A percentile compares a stretch with the other conserved stretches of the same genome.
These are phyloP conservation scores for Saturnia japonica DNA, from an alignment of 2,888 invertebrate species.

Conservation along the genomic window DNA sequence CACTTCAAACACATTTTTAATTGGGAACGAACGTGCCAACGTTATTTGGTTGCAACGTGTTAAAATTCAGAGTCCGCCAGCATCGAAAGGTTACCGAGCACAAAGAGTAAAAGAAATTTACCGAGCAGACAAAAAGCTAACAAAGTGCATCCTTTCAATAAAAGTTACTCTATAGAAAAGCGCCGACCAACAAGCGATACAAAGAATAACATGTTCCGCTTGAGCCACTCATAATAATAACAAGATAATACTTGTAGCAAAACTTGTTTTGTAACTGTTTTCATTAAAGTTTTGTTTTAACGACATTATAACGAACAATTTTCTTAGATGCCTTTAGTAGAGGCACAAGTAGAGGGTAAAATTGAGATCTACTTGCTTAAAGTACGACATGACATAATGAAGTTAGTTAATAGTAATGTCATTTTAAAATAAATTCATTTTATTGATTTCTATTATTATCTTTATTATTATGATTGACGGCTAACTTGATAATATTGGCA, in stretches of 20 bases:
- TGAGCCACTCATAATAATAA: conserved; percentile 35
- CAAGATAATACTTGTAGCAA: conserved; percentile 27
- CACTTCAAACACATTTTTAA: conserved; percentile 1
- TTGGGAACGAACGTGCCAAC: neutral
- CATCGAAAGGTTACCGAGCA: neutral
- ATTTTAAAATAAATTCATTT: too few species aligned
- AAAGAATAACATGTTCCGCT: conserved; percentile 24
- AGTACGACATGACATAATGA: too few species aligned
- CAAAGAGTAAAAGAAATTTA: conserved; percentile 8
- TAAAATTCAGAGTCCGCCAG: neutral
- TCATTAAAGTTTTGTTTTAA: conserved; percentile 9
- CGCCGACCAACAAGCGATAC: conserved; percentile 31
- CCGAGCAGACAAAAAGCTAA: conserved; percentile 14
- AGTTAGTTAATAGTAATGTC: too few species aligned
- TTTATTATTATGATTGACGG: too few species aligned
- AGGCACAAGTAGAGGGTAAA: too few species aligned
- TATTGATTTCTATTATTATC: too few species aligned
- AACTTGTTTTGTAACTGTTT: conserved; percentile 29
- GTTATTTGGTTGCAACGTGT: neutral
- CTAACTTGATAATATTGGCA: too few species aligned
- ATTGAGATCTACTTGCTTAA: too few species aligned
- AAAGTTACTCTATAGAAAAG: conserved; percentile 33
- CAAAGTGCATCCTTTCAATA: conserved; percentile 32
- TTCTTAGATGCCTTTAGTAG: neutral
- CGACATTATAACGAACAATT: neutral